Evolutionary conservation across 2,113 vertebrate species (phyloP).

Genomic region (Pardalotus punctatus): DNA sequence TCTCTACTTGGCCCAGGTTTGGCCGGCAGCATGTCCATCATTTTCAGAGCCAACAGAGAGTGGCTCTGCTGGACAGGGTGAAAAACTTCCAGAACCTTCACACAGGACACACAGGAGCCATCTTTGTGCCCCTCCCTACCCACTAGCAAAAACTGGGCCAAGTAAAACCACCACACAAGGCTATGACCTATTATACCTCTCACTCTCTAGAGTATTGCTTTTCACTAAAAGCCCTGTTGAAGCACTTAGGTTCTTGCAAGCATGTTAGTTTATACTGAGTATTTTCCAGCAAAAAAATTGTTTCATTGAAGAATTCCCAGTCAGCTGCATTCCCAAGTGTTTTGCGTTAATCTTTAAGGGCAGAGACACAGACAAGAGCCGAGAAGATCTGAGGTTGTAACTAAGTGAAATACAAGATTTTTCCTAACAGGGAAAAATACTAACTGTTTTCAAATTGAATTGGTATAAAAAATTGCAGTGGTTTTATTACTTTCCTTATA

Average conservation of each 20-base stretch:
- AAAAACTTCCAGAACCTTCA: too few species aligned
- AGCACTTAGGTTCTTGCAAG: not conserved
- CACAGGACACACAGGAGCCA: too few species aligned
- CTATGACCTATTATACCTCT: not conserved
- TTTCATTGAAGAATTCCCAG: not conserved
- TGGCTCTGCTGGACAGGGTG: too few species aligned
- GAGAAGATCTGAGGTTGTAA: not conserved
- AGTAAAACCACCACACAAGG: too few species aligned
- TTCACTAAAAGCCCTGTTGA: not conserved
- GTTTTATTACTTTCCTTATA: not conserved
- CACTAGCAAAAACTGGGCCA: too few species aligned
- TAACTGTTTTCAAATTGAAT: not conserved
- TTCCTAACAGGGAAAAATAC: not conserved
- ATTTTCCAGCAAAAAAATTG: not conserved
- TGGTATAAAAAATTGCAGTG: not conserved
- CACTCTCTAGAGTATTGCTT: not conserved
- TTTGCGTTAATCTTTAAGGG: not conserved
- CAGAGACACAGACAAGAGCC: not conserved
- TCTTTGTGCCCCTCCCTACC: too few species aligned
- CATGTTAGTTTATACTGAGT: not conserved
- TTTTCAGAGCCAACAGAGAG: too few species aligned
- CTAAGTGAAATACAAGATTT: not conserved
- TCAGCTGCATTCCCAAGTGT: not conserved
- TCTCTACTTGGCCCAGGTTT: too few species aligned
- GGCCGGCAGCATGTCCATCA: too few species aligned